Percentiles rank a stretch among this genome's conserved stretches.
phyloP scores from a whole-genome alignment of 2,797 vertebrate genomes.

The Austrolebias charrua region DNA sequence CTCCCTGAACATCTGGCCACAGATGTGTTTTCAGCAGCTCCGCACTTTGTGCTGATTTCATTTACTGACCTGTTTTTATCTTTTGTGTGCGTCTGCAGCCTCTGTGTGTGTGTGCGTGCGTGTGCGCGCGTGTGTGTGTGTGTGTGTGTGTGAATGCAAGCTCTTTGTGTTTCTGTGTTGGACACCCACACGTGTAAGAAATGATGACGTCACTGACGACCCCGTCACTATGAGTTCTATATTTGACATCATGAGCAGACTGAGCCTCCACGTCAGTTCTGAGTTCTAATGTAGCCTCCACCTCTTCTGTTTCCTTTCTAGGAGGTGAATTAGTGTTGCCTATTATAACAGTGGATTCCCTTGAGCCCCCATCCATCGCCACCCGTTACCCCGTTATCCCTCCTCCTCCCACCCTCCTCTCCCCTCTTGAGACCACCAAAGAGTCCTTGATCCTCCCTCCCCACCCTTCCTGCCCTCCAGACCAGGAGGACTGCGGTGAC shows the following conservation, averaged over 20 bases:
- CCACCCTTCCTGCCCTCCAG: slow-evolving; percentile 85
- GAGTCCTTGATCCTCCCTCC: slow-evolving; percentile 88
- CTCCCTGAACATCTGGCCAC: slow-evolving; percentile 29
- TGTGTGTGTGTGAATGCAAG: slow-evolving; percentile 69
- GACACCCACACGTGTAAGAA: slow-evolving; percentile 25
- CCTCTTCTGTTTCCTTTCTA: slow-evolving; percentile 82
- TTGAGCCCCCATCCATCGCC: slow-evolving; percentile 92
- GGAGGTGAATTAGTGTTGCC: slow-evolving; percentile 98
- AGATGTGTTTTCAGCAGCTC: slow-evolving; percentile 43
- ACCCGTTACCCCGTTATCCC: slow-evolving; percentile 91
- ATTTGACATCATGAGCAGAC: slow-evolving; percentile 45
- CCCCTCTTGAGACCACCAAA: slow-evolving; percentile 91
- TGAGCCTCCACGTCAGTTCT: slow-evolving; percentile 25
- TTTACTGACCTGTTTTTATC: slow-evolving; percentile 42
- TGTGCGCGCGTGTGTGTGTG: slow-evolving; percentile 43
- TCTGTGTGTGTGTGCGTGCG: slow-evolving; percentile 57
- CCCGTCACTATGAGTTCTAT: slow-evolving; percentile 34
- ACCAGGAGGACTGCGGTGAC: slow-evolving; percentile 95
- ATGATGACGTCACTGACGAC: slow-evolving; percentile 28
- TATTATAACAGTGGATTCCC: slow-evolving; percentile 96
- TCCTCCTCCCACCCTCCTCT: slow-evolving; percentile 90
- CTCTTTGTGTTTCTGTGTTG: slow-evolving; percentile 23
- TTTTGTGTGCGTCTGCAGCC: slow-evolving; percentile 30
- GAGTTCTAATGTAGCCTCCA: slow-evolving; percentile 72
- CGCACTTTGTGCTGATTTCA: slow-evolving; percentile 25